Percentiles rank a stretch among this genome's conserved stretches.
These are phyloP conservation scores for Leucoraja ocellata DNA, from an alignment of 2,797 vertebrate species.

Conservation along the genomic window DNA sequence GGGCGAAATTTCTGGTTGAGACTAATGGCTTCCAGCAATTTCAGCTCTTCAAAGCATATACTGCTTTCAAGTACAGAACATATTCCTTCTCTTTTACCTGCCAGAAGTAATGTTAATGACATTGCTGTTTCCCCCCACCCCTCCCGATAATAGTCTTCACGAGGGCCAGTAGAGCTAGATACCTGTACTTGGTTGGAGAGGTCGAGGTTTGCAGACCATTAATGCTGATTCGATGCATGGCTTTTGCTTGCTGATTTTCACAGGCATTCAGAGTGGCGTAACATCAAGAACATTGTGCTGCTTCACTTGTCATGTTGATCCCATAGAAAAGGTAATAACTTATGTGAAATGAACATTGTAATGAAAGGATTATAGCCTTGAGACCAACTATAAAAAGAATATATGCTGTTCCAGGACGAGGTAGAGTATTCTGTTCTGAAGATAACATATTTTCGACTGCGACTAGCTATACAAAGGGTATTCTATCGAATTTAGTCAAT, in stretches of 20 bases:
- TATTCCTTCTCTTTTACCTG: too few species aligned
- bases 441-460: background rate
- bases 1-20: too few species aligned
- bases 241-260: background rate
- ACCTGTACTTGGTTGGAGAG: too few species aligned
- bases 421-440: too few species aligned
- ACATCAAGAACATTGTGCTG: background rate
- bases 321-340: background rate
- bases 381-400: background rate
- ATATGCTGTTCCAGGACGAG: background rate
- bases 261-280: background rate
- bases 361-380: background rate
- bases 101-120: too few species aligned
- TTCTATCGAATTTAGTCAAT: background rate
- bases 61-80: too few species aligned
- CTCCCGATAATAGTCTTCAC: too few species aligned
- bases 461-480: background rate
- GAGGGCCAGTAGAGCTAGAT: too few species aligned
- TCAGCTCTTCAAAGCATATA: too few species aligned
- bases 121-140: too few species aligned
- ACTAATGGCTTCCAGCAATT: too few species aligned
- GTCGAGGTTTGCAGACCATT: too few species aligned
- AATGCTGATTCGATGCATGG: background rate
- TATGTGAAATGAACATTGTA: background rate
- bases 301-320: background rate